These are phyloP conservation scores for Gopherus flavomarginatus DNA, from an alignment of 2,113 vertebrate species.

Conservation along the genomic window DNA sequence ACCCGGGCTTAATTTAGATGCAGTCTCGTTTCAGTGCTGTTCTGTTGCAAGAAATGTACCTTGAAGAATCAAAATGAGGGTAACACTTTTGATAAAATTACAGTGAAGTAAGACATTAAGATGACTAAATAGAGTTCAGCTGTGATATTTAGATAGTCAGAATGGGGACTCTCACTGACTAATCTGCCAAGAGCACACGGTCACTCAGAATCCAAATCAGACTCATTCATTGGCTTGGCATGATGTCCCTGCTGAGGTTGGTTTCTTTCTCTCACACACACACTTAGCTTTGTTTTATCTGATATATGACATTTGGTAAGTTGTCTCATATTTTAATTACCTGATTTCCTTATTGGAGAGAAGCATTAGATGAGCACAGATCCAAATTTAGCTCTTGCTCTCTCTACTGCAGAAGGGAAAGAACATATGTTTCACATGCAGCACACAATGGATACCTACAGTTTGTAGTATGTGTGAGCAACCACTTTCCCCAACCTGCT, in stretches of 20 bases:
- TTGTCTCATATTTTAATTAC: not conserved
- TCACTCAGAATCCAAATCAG: not conserved
- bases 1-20: not conserved
- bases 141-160: not conserved
- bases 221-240: not conserved
- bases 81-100: not conserved
- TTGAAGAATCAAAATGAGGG: not conserved
- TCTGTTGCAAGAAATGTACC: not conserved
- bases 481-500: not conserved
- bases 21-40: not conserved
- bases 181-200: not conserved
- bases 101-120: not conserved
- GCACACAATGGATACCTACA: not conserved
- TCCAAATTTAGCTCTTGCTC: not conserved
- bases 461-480: not conserved
- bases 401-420: not conserved
- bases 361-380: not conserved
- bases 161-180: not conserved
- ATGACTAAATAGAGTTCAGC: not conserved
- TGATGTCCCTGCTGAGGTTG: not conserved
- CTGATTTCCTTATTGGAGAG: not conserved
- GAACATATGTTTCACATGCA: fast-evolving
- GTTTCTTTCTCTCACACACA: not conserved
- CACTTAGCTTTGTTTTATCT: not conserved
- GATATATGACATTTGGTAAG: not conserved